These are phyloP conservation scores for Lemur catta DNA, from an alignment of 2,797 vertebrate genomes.

Conservation along the genomic window DNA sequence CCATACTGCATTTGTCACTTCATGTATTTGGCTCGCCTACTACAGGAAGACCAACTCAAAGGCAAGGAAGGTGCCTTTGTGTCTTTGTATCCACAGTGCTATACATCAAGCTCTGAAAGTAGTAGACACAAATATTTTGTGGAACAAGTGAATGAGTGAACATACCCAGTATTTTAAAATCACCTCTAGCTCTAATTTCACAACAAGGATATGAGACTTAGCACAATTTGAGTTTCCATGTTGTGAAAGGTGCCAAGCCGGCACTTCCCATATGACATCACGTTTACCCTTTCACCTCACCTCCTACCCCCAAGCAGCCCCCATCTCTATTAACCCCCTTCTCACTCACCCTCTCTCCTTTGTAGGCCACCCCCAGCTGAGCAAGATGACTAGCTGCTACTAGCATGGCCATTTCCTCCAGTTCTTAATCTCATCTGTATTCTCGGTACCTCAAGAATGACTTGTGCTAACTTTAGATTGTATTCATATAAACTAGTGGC, in stretches of 20 bases:
- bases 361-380: not conserved
- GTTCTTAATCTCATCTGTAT: not conserved
- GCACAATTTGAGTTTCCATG: not conserved
- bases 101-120: not conserved
- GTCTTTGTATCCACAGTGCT: not conserved
- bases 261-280: not conserved
- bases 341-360: not conserved
- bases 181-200: not conserved
- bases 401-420: not conserved
- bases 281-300: not conserved
- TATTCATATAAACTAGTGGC: not conserved
- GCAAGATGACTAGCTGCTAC: not conserved
- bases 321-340: not conserved
- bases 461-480: not conserved
- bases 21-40: not conserved
- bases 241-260: not conserved
- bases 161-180: not conserved
- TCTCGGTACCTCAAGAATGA: not conserved
- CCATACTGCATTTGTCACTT: accelerated
- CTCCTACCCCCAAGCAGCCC: no score
- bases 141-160: not conserved
- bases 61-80: not conserved
- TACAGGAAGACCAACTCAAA: not conserved
- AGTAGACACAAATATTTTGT: not conserved
- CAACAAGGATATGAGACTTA: not conserved